Base-by-base conservation (phyloP, 2,113 vertebrate species). In the Gymnobelideus leadbeateri region DNA sequence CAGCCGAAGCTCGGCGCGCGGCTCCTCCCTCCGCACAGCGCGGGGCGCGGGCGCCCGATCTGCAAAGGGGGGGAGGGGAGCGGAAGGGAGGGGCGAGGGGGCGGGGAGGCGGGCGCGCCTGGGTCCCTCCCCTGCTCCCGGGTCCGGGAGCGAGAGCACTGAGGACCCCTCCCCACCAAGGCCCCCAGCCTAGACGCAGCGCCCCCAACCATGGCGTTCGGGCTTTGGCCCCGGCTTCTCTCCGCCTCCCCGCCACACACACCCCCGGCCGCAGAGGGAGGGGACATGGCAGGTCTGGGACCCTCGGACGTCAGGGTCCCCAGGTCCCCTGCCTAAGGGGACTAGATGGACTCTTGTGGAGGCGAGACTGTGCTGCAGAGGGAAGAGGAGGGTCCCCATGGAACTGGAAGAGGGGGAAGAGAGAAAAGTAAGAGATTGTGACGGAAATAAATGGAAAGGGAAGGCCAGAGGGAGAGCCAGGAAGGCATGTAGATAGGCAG, bases 21-120 rank as follows among this genome's bases (percentile, higher is more conserved):
- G 97, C 97, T 94, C 97, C 97, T 91, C 97, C 96, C 96, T 97
- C 97, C 98, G 95, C 97, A 52, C 95, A 90, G 89, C 96, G 95
- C 50, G 95, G 93, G 91, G 94, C 91, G 91, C 0, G 31, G 26
- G 94, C 94, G 93, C 97, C 93, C 11, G 91, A 93, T 92, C 94
- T 96, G 96, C 97, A 96, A 96, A 89, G 96, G 97, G 96, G 92
- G 61, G 94, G 96, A 95, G 96, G 93, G 94, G 91, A 51, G 93
- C 43, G 77, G 25, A 89, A 77, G 52, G 89, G 91, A 95, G 90
- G 93, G 51, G 95, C 92, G 92, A 89, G 49, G 84, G 68, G 97
- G 94, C 92, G 47, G 95, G 97, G 68, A 0, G 1, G 46, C 51
- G 51, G 90, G 26, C 89, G 92, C 26, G 54, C 24, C 28, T 77